These are phyloP conservation scores for Zonitis immaculata DNA, from an alignment of 2,888 invertebrate species.

Conservation along the genomic window DNA sequence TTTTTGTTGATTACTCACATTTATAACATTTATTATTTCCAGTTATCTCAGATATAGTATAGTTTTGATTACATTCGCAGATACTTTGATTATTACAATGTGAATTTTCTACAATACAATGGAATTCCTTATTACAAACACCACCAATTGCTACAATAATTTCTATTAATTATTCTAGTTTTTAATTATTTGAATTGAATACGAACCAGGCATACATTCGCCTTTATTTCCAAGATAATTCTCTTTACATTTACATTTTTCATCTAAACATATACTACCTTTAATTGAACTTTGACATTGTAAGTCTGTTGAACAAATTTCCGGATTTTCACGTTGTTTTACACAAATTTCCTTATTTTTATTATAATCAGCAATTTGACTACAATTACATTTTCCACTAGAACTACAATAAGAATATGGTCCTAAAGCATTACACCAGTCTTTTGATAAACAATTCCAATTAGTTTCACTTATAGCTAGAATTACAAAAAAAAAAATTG, in stretches of 20 bases:
- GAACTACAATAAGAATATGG: slow-evolving; percentile 28
- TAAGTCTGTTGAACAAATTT: slow-evolving; percentile 23
- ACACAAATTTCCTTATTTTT: slow-evolving; percentile 23
- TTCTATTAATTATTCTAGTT: neutral
- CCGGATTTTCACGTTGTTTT: slow-evolving; percentile 8
- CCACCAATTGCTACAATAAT: slow-evolving; percentile 24
- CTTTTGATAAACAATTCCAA: slow-evolving; percentile 28
- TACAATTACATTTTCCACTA: slow-evolving; percentile 25
- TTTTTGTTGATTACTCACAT: slow-evolving; percentile 19
- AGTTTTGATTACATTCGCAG: slow-evolving; percentile 21
- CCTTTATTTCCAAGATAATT: slow-evolving; percentile 20
- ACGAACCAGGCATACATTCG: slow-evolving; percentile 27
- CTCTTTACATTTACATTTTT: slow-evolving; percentile 27
- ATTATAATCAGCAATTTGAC: slow-evolving; percentile 21
- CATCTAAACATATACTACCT: slow-evolving; percentile 26
- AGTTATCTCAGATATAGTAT: slow-evolving; percentile 18
- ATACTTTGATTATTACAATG: slow-evolving; percentile 14
- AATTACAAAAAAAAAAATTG: slow-evolving; percentile 3
- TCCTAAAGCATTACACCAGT: slow-evolving; percentile 35
- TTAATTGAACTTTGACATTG: slow-evolving; percentile 20
- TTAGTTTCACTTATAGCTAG: slow-evolving; percentile 30
- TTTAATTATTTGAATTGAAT: neutral
- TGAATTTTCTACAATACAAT: slow-evolving; percentile 21
- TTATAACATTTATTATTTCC: slow-evolving; percentile 16
- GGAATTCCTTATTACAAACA: slow-evolving; percentile 19